Conservation (phyloP, 2,888 invertebrate genomes). For the Gnatocerus cornutus region DNA sequence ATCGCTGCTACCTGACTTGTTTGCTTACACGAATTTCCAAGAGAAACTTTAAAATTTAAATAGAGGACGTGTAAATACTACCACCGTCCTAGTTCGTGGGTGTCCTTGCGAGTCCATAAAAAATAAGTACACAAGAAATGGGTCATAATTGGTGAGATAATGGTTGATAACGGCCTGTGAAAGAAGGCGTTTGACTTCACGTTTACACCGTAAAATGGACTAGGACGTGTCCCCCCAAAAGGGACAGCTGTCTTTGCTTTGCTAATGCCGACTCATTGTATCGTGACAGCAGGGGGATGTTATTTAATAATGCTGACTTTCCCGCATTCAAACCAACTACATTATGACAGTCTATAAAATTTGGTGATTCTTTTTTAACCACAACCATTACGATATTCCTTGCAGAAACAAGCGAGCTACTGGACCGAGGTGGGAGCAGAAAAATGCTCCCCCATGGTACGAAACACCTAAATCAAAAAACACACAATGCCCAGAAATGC, state of each 20-base stretch:
- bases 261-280: constrained; percentile 42
- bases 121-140: constrained; percentile 47
- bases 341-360: constrained; percentile 7
- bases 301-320: constrained; percentile 29
- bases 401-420: not conserved
- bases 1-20: constrained; percentile 58
- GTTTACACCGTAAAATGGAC: constrained; percentile 29
- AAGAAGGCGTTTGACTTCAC: constrained; percentile 36
- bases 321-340: not conserved
- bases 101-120: constrained; percentile 45
- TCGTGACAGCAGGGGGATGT: constrained; percentile 16
- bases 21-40: constrained; percentile 52
- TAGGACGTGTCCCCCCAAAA: constrained; percentile 38
- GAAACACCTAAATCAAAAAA: constrained; percentile 43
- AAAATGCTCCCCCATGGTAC: constrained; percentile 31
- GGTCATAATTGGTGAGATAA: constrained; percentile 50
- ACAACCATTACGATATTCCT: not conserved
- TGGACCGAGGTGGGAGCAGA: constrained; percentile 6
- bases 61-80: constrained; percentile 39
- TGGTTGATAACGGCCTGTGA: constrained; percentile 44
- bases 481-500: constrained; percentile 37
- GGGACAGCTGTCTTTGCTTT: constrained; percentile 47
- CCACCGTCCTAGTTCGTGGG: constrained; percentile 37
- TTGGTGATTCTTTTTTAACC: not conserved
- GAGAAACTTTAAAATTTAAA: constrained; percentile 46